Base-by-base conservation (phyloP, 1,140 invertebrate genomes). In the Lasaia peninsularis region DNA sequence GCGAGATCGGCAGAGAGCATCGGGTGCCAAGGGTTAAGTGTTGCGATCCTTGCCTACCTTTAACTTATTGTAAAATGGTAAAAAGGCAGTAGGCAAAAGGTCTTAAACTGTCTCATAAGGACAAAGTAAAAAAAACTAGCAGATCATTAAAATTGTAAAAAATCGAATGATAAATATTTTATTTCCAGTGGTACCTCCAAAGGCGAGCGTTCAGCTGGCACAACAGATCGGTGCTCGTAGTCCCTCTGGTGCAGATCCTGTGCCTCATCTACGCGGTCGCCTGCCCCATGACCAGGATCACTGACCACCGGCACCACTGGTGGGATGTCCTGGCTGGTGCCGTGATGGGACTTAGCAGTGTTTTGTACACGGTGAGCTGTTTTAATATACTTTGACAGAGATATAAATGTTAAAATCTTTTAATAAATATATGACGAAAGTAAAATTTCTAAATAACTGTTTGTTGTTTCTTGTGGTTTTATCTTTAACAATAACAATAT, bases 271-370 rank as follows among this genome's bases (percentile, higher is more conserved):
- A 92, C 91, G 90, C 91, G 1, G 71, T 92, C 1, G 69, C 92
- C 5, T 94, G 94, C 71, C 92, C 93, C 0, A 71, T 94, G 2
- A 92, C 92, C 8, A 83, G 95, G 52, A 91, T 96, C 50, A 91
- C 91, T 0, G 94, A 95, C 78, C 90, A 92, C 67, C 85, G 93
- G 33, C 94, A 95, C 78, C 94, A 95, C 73, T 94, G 94, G 93
- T 95, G 93, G 93, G 94, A 95, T 74, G 94, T 95, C 0, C 70
- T 93, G 0, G 91, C 89, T 16, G 94, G 94, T 0, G 84, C 78
- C 1, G 55, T 90, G 0, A 78, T 95, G 52, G 94, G 94, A 6
- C 9, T 90, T 0, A 56, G 84, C 14, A 88, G 90, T 50, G 90
- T 91, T 33, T 52, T 91, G 8, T 92, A 93, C 60, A 91, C 92